Evolutionary conservation across 2,797 vertebrate genomes (phyloP), one percentile per base, ranked within the genome.

Genomic region (Tiaroga cobitis): DNA sequence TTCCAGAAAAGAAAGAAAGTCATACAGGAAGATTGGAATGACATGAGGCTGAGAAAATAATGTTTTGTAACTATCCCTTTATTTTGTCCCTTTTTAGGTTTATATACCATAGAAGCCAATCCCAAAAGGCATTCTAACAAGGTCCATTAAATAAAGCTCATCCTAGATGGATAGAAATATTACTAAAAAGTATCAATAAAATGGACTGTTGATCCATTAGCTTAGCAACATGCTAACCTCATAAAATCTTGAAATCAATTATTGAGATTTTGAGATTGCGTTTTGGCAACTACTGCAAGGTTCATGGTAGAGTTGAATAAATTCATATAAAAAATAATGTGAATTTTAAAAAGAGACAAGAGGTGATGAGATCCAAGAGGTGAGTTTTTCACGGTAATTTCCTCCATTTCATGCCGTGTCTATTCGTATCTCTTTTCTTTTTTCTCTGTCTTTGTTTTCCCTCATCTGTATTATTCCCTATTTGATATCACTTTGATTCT

Each of bases 341-440:
- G 37, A 73, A 46, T 80, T 81, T 8, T 61, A 80, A 68, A 46
- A 34, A 67, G 65, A 72, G 63, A 68, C 43, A 67, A 49, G 49
- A 37, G 18, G 39, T 43, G 65, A 70, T 80, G 15, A 63, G 74
- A 76, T 65, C 18, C n/a, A 78, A 81, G 39, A 65, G 37, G 61
- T 72, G 78, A 84, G 76, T 81, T 86, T 68, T 54, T 81, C 78
- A 79, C 15, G 11, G 79, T 41, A 82, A 29, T 86, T 86, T 63
- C 32, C 75, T 51, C 49, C 79, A 82, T 86, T 88, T 89, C 82
- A 86, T 86, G 82, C 69, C n/a, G 4, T 39, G 70, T 75, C 81
- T 86, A 24, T 61, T 74, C 34, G 65, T 70, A 87, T 87, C n/a
- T 78, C 68, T 80, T 81, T 49, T 34, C 46, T 11, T 68, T 78